These are phyloP conservation scores for Chrysaora quinquecirrha DNA, from an alignment of 30 jellyfish, hydroid and myxozoan species.

Conservation along the genomic window DNA sequence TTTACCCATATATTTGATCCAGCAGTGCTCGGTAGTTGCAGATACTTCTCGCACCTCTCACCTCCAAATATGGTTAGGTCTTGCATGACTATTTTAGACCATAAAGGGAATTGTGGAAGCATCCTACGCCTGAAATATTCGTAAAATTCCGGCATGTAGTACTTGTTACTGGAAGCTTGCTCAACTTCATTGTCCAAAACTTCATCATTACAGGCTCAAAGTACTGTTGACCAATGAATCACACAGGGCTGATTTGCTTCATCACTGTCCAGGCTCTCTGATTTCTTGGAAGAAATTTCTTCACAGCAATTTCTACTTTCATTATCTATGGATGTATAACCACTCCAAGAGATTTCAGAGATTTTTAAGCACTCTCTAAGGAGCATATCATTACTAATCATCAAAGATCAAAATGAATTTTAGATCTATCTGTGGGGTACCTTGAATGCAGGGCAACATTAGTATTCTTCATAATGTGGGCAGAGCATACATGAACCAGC, in stretches of 20 bases:
- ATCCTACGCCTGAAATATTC: background rate
- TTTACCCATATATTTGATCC: slow-evolving; percentile 24
- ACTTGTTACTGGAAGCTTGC: too few species aligned
- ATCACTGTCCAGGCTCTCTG: too few species aligned
- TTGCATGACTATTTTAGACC: slow-evolving; percentile 13
- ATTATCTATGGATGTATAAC: too few species aligned
- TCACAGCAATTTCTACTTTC: too few species aligned
- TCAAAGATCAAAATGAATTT: background rate
- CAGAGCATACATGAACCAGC: background rate
- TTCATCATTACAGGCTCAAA: too few species aligned
- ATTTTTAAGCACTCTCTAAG: too few species aligned
- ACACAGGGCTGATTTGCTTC: too few species aligned
- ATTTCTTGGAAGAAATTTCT: too few species aligned
- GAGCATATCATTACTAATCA: background rate
- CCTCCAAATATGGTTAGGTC: background rate
- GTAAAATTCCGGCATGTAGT: background rate
- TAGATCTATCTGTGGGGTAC: background rate
- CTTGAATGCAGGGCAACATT: background rate
- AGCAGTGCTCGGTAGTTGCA: background rate
- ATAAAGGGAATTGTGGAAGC: background rate
- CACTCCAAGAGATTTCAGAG: too few species aligned
- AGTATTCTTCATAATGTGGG: background rate
- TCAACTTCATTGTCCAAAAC: too few species aligned
- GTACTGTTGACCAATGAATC: too few species aligned
- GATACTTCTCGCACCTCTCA: background rate